Evolutionary conservation across 2,888 invertebrate species (phyloP).

Genomic region (Bembecia ichneumoniformis): DNA sequence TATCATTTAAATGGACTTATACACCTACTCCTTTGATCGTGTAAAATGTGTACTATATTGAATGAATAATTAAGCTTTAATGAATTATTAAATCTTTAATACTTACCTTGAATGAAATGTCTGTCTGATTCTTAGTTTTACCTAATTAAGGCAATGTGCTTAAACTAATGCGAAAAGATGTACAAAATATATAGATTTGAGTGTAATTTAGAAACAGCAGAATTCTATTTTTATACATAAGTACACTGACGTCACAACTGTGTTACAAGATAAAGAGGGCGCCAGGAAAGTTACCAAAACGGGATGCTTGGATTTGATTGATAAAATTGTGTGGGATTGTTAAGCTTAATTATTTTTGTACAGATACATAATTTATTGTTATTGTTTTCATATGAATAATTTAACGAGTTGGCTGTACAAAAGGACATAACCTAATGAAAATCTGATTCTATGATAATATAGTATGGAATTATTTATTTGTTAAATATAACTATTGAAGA

Average conservation of each 20-base stretch:
- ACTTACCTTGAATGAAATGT: conserved; percentile 1
- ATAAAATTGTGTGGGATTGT: conserved; percentile 2
- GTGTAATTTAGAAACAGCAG: conserved; percentile 4
- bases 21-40: too few relatives aligned
- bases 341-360: conserved; percentile 2
- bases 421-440: background rate
- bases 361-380: conserved; percentile 2
- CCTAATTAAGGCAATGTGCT: conserved; percentile 7
- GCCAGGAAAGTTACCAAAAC: conserved; percentile 1
- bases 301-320: background rate
- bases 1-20: too few relatives aligned
- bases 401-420: background rate
- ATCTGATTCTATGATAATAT: background rate
- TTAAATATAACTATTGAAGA: too few relatives aligned
- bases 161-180: conserved; percentile 4
- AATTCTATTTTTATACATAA: conserved; percentile 5
- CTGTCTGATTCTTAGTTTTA: conserved; percentile 6
- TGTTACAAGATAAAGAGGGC: background rate
- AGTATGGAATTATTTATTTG: background rate
- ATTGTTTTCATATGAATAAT: conserved; percentile 1
- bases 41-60: too few relatives aligned
- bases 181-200: conserved; percentile 8
- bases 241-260: background rate
- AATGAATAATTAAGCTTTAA: background rate
- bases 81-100: background rate